These are phyloP conservation scores for Microcebus ravelobensis DNA, from an alignment of 2,113 vertebrate species.

Conservation along the genomic window DNA sequence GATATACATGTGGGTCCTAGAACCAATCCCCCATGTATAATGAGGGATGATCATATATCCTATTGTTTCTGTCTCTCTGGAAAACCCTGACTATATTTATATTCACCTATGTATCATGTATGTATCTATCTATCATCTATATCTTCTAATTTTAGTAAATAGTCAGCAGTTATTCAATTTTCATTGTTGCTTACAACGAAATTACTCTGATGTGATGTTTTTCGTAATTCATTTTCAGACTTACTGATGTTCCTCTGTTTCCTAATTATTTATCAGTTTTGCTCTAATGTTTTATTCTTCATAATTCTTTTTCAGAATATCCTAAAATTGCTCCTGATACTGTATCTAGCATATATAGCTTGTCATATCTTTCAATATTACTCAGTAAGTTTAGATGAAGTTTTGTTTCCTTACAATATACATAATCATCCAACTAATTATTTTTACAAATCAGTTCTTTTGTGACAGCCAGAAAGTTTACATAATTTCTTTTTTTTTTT, in stretches of 20 bases:
- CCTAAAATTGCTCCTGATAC: background rate
- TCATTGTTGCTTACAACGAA: background rate
- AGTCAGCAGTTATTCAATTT: background rate
- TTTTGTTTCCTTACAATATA: background rate
- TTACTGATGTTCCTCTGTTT: background rate
- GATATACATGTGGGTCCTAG: no score
- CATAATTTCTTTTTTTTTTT: background rate
- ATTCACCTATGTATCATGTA: no score
- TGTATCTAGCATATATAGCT: background rate
- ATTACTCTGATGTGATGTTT: background rate
- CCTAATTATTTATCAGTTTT: background rate
- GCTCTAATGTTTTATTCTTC: background rate
- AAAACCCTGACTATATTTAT: no score
- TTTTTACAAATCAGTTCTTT: background rate
- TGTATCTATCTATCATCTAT: background rate
- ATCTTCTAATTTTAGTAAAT: background rate
- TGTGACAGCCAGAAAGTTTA: background rate
- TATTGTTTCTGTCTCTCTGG: no score
- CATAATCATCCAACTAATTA: background rate
- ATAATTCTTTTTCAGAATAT: background rate
- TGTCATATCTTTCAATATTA: background rate
- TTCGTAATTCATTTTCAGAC: background rate
- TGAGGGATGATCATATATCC: no score
- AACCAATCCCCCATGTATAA: no score
- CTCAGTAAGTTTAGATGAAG: background rate